These are phyloP conservation scores for Siderastrea radians DNA, from an alignment of 92 coral and sea anemone genomes.

Conservation along the genomic window DNA sequence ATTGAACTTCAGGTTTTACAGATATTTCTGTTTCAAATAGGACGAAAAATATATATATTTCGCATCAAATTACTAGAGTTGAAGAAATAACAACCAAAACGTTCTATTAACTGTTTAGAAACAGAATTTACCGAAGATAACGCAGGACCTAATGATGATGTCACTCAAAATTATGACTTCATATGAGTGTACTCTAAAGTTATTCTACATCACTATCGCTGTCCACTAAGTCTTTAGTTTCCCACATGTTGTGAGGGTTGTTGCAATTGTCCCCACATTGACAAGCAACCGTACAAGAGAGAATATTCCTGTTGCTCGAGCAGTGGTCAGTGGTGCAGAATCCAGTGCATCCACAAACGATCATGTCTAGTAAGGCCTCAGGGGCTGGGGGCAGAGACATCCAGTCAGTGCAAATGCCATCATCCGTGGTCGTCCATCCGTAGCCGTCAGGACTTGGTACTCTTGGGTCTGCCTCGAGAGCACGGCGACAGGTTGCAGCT, in stretches of 20 bases:
- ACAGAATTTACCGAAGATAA: background rate
- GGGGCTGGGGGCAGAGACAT: conserved; percentile 81
- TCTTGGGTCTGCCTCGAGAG: conserved; percentile 38
- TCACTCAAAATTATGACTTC: background rate
- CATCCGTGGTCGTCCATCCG: conserved; percentile 67
- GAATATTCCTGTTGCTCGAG: conserved; percentile 67
- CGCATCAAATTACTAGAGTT: background rate
- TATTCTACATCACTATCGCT: conserved; percentile 11
- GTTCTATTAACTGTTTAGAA: background rate
- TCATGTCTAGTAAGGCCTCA: conserved; percentile 62
- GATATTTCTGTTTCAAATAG: background rate
- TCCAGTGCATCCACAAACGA: conserved; percentile 71
- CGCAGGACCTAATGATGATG: background rate
- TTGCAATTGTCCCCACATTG: conserved; percentile 56
- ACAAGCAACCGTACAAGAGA: conserved; percentile 65
- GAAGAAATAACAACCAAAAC: background rate
- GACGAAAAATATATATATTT: background rate
- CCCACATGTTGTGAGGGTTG: conserved; percentile 55
- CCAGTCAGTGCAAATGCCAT: conserved; percentile 65
- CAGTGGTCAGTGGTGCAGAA: conserved; percentile 67
- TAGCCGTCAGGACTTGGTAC: conserved; percentile 54
- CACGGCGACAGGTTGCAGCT: conserved; percentile 39
- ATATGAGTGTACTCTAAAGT: background rate
- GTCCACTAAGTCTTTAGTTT: background rate
- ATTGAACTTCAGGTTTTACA: too few species aligned